phyloP scores from a whole-genome alignment of 2,113 vertebrate species.

The Lepus europaeus region DNA sequence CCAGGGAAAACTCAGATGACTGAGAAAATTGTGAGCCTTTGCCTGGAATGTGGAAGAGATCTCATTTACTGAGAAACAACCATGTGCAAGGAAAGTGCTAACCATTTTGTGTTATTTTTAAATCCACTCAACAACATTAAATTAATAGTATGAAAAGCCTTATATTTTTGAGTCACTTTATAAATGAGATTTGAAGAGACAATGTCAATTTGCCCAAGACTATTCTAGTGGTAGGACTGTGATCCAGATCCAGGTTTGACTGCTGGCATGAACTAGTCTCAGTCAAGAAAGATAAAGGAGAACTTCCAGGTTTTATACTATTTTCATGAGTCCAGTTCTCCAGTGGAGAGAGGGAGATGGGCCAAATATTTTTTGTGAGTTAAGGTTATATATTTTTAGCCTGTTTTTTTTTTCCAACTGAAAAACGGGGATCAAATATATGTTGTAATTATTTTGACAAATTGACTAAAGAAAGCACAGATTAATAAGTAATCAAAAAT shows the following conservation, averaged over 20 bases:
- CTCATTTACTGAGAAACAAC: neutral
- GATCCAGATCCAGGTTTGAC: neutral
- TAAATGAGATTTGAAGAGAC: neutral
- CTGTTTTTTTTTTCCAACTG: neutral
- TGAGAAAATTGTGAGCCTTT: neutral
- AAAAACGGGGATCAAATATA: neutral
- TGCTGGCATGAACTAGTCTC: neutral
- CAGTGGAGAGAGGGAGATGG: neutral
- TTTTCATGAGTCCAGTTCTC: neutral
- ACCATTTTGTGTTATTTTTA: neutral
- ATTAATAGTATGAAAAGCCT: neutral
- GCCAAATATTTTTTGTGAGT: neutral
- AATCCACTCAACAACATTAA: neutral
- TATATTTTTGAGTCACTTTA: neutral
- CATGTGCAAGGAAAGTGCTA: neutral
- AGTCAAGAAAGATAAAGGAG: neutral
- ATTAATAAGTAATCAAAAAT: neutral
- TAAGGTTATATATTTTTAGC: neutral
- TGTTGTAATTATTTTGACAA: neutral
- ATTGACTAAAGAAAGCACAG: neutral
- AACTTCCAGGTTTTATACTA: neutral
- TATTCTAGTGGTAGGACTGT: neutral
- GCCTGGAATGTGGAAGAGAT: no score
- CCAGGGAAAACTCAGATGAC: neutral
- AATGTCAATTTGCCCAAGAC: neutral